phyloP scores from a whole-genome alignment of 2,113 vertebrate species.

The Xiphophorus maculatus region DNA sequence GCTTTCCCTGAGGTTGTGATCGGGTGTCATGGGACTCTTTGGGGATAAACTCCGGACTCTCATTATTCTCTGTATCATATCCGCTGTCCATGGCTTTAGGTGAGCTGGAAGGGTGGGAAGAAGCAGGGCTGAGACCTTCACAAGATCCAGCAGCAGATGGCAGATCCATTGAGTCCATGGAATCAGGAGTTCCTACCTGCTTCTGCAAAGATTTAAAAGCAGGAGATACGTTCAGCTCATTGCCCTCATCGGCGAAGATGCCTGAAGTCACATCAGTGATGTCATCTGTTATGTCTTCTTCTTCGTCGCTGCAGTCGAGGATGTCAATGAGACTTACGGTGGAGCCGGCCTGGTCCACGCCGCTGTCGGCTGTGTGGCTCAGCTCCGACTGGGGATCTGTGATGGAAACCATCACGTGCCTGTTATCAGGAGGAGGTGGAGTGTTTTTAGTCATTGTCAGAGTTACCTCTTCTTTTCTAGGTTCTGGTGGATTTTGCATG shows the following conservation, averaged over 20 bases:
- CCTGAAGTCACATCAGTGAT: slow-evolving; percentile 85
- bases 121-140: slow-evolving; percentile 80
- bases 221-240: slow-evolving; percentile 62
- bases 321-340: slow-evolving; percentile 76
- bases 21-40: slow-evolving; percentile 87
- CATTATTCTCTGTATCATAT: slow-evolving; percentile 96
- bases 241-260: slow-evolving; percentile 82
- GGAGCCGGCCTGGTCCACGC: slow-evolving; percentile 77
- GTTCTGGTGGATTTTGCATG: slow-evolving; percentile 35
- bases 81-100: slow-evolving; percentile 92
- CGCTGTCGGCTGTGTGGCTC: slow-evolving; percentile 44
- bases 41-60: slow-evolving; percentile 92
- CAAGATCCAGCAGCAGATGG: slow-evolving; percentile 82
- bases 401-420: slow-evolving; percentile 48
- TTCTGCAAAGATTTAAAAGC: slow-evolving; percentile 85
- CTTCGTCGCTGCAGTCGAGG: slow-evolving; percentile 80
- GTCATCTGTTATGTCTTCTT: slow-evolving; percentile 77
- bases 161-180: slow-evolving; percentile 88
- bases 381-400: slow-evolving; percentile 72
- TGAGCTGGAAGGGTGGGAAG: slow-evolving; percentile 78
- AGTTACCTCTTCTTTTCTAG: slow-evolving; percentile 49
- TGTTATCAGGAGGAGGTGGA: slow-evolving; percentile 52
- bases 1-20: slow-evolving; percentile 69
- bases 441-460: slow-evolving; percentile 34
- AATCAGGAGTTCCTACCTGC: slow-evolving; percentile 87